These are phyloP conservation scores for Clarias laeviceps DNA, from an alignment of 2,797 vertebrate species.

Conservation along the genomic window DNA sequence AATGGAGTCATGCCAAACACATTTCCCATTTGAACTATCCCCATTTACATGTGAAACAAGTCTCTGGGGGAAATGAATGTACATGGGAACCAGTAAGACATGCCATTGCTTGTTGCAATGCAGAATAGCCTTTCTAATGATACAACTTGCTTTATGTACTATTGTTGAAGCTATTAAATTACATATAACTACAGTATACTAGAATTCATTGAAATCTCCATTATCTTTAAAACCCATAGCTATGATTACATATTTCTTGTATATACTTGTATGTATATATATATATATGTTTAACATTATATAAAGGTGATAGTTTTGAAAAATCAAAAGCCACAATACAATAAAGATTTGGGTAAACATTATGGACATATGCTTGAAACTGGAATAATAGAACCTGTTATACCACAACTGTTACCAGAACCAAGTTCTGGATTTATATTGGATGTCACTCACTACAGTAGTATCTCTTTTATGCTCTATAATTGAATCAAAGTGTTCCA, in stretches of 20 bases:
- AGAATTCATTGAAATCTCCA: background rate
- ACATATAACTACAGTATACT: background rate
- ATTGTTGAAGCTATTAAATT: background rate
- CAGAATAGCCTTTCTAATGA: conserved; percentile 16
- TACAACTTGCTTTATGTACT: background rate
- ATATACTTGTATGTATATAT: conserved; percentile 20
- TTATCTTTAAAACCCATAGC: background rate
- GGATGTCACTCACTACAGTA: conserved; percentile 51
- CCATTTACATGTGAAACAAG: conserved; percentile 4
- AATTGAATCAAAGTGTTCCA: conserved; percentile 53
- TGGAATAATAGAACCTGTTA: conserved; percentile 57
- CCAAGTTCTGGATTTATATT: conserved; percentile 47
- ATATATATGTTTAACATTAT: background rate
- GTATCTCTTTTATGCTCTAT: conserved; percentile 59
- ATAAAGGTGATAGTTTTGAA: background rate
- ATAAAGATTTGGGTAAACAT: conserved; percentile 45
- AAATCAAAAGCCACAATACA: conserved; percentile 49
- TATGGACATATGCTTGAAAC: conserved; percentile 51
- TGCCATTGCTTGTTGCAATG: conserved; percentile 17
- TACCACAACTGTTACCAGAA: conserved; percentile 61
- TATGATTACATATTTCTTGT: background rate
- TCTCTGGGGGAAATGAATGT: background rate
- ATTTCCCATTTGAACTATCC: conserved; percentile 26
- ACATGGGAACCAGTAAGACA: conserved; percentile 35
- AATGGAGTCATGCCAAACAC: background rate